Percentiles rank a stretch among this genome's conserved stretches.
phyloP scores from a whole-genome alignment of 2,797 vertebrate genomes.

The Sylvia borin region DNA sequence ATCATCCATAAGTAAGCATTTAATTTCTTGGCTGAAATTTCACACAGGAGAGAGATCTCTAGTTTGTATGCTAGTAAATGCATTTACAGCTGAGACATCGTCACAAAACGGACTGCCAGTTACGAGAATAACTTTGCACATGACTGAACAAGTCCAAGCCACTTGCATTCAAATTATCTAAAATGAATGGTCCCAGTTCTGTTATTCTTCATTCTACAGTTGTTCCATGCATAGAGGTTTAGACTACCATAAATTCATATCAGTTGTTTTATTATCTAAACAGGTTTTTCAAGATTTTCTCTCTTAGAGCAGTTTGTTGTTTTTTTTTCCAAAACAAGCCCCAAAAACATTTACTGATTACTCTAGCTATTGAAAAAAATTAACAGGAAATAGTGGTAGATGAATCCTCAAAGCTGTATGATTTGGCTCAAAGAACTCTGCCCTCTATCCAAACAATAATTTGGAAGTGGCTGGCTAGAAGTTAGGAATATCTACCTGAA shows the following conservation, averaged over 20 bases:
- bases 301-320: not conserved
- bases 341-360: not conserved
- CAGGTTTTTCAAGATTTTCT: not conserved
- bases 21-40: constrained; percentile 17
- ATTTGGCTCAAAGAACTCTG: not conserved
- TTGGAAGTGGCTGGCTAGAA: not conserved
- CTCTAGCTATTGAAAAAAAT: not conserved
- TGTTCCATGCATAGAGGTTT: not conserved
- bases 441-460: not conserved
- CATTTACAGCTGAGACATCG: not conserved
- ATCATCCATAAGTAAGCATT: not conserved
- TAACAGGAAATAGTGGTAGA: not conserved
- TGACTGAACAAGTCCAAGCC: not conserved
- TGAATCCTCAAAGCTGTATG: not conserved
- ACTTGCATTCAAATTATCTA: not conserved
- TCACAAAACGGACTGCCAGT: not conserved
- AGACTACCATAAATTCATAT: not conserved
- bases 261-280: not conserved
- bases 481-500: not conserved
- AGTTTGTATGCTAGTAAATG: not conserved
- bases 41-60: not conserved
- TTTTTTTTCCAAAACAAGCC: not conserved
- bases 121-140: not conserved
- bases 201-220: not conserved
- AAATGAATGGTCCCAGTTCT: not conserved